phyloP scores from a whole-genome alignment of 2,888 invertebrate genomes.

The Microctonus hyperodae region DNA sequence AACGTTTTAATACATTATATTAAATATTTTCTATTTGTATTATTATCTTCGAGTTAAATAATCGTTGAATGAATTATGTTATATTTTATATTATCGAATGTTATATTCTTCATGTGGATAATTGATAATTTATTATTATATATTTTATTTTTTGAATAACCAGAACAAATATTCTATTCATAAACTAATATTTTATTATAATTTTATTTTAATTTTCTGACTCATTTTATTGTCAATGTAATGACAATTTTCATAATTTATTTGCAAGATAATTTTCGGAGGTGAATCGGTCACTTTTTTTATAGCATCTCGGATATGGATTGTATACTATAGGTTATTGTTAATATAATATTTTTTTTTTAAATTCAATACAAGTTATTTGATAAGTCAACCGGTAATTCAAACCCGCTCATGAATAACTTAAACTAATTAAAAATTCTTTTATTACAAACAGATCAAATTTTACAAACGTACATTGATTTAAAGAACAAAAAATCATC shows the following conservation, averaged over 20 bases:
- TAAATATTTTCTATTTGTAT: background rate
- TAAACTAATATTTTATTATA: background rate
- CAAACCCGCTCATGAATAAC: background rate
- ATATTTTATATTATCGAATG: too few relatives aligned
- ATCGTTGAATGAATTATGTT: too few relatives aligned
- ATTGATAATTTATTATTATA: too few relatives aligned
- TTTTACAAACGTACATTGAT: too few relatives aligned
- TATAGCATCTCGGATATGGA: background rate
- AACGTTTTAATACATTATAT: background rate
- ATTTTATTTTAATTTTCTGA: too few relatives aligned
- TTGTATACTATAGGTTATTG: background rate
- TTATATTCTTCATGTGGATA: too few relatives aligned
- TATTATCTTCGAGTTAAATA: background rate
- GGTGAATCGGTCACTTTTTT: background rate
- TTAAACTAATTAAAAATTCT: background rate
- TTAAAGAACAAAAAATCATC: too few relatives aligned
- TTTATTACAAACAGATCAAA: too few relatives aligned
- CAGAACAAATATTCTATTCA: background rate
- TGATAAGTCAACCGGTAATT: background rate
- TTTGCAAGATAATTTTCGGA: background rate
- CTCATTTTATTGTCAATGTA: too few relatives aligned
- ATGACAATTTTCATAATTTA: background rate
- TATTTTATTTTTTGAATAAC: background rate
- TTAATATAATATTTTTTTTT: background rate
- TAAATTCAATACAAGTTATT: background rate